Conservation (phyloP, 2,888 invertebrate species). For the Volucella zonaria region DNA sequence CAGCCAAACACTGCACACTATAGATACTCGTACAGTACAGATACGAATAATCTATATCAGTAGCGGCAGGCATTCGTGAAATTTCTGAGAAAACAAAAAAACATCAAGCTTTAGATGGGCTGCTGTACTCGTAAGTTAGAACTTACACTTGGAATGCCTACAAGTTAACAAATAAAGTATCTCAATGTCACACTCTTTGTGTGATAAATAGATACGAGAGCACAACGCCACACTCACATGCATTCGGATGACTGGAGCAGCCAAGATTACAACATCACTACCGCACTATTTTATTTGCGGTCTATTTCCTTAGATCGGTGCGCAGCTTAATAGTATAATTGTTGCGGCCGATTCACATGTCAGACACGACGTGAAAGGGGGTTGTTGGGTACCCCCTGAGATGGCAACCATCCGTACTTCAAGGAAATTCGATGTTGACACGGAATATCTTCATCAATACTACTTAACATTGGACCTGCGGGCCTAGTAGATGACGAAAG, state of each 20-base stretch:
- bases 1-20: conserved; percentile 39
- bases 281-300: conserved; percentile 50
- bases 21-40: no score
- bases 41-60: neutral
- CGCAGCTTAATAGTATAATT: conserved; percentile 65
- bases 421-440: conserved; percentile 60
- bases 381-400: neutral
- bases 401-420: conserved; percentile 4
- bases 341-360: conserved; percentile 14
- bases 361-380: neutral
- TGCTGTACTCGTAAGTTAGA: neutral
- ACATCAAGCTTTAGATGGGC: conserved; percentile 60
- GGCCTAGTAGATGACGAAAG: conserved; percentile 41
- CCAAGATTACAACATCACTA: conserved; percentile 47
- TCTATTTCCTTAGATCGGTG: conserved; percentile 69
- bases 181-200: conserved; percentile 66
- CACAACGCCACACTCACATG: conserved; percentile 26
- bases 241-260: neutral
- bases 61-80: conserved; percentile 45
- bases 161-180: conserved; percentile 54
- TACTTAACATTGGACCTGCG: conserved; percentile 44
- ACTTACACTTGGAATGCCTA: conserved; percentile 40
- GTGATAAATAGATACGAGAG: conserved; percentile 24
- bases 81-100: conserved; percentile 49
- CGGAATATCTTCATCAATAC: conserved; percentile 72